These are phyloP conservation scores for Drosophila teissieri DNA, from an alignment of 1,140 invertebrate genomes.

Conservation along the genomic window DNA sequence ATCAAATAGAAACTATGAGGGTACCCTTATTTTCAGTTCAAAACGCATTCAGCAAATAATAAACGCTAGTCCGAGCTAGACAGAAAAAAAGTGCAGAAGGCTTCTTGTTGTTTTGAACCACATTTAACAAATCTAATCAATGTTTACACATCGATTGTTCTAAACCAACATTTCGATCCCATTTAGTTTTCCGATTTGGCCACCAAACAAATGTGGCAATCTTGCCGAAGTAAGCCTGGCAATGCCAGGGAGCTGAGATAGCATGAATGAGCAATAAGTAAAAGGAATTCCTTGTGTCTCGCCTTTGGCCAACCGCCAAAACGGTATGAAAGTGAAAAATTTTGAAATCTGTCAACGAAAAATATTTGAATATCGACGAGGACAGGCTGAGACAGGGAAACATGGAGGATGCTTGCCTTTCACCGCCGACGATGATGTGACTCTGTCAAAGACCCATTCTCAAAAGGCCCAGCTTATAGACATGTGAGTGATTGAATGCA, in stretches of 20 bases:
- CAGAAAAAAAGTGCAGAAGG: neutral
- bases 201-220: conserved; percentile 3
- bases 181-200: conserved; percentile 6
- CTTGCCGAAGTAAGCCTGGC: conserved; percentile 1
- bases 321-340: conserved; percentile 74
- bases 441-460: conserved; percentile 1
- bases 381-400: no score
- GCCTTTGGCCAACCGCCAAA: conserved; percentile 50
- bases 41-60: no score
- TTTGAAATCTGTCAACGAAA: conserved; percentile 74
- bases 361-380: conserved; percentile 68
- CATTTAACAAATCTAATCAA: conserved; percentile 64
- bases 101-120: conserved; percentile 22
- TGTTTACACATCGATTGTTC: conserved; percentile 73
- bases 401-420: conserved; percentile 21
- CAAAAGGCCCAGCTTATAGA: neutral
- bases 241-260: conserved; percentile 9
- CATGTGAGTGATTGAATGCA: conserved; percentile 62
- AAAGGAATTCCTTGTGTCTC: conserved; percentile 39
- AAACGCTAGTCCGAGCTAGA: no score
- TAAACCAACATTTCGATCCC: conserved; percentile 24
- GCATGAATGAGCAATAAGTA: conserved; percentile 57
- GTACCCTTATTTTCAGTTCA: neutral
- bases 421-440: conserved; percentile 25
- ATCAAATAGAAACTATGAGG: conserved; percentile 67